Percentiles rank a stretch among this genome's conserved stretches.
phyloP scores from a whole-genome alignment of 1,140 invertebrate species.

The Zaprionus ghesquierei region DNA sequence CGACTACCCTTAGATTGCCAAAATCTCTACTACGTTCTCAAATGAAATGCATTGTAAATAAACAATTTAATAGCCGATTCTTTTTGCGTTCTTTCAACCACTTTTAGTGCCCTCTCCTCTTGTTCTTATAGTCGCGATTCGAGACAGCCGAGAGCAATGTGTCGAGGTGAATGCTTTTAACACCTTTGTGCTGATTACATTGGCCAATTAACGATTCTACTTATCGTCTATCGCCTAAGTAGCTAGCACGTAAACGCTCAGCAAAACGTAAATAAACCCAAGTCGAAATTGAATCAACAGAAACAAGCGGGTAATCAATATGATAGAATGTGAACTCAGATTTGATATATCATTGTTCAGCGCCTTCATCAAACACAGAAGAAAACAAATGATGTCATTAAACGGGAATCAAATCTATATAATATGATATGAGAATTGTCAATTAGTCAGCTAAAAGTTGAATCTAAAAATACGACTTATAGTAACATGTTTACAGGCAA shows the following conservation, averaged over 20 bases:
- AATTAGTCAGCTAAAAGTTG: background rate
- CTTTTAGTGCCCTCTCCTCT: constrained; percentile 13
- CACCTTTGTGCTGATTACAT: constrained; percentile 33
- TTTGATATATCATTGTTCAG: background rate
- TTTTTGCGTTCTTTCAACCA: constrained; percentile 4
- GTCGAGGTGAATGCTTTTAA: constrained; percentile 19
- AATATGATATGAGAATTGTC: background rate
- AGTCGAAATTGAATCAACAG: background rate
- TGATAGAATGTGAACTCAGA: background rate
- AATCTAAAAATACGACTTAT: background rate
- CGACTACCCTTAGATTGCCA: background rate
- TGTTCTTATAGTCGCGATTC: constrained; percentile 1
- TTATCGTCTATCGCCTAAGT: constrained; percentile 6
- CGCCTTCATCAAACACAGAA: background rate
- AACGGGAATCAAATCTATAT: background rate
- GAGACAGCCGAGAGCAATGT: constrained; percentile 4
- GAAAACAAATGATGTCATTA: background rate
- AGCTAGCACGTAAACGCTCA: background rate
- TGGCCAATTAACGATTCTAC: constrained; percentile 26
- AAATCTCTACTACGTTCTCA: constrained; percentile 4
- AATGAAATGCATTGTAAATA: constrained; percentile 20
- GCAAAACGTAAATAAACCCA: background rate
- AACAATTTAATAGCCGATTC: constrained; percentile 18
- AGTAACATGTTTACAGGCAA: background rate
- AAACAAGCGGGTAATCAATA: background rate